phyloP scores from a whole-genome alignment of 1,140 invertebrate species.

The Hestina assimilis region DNA sequence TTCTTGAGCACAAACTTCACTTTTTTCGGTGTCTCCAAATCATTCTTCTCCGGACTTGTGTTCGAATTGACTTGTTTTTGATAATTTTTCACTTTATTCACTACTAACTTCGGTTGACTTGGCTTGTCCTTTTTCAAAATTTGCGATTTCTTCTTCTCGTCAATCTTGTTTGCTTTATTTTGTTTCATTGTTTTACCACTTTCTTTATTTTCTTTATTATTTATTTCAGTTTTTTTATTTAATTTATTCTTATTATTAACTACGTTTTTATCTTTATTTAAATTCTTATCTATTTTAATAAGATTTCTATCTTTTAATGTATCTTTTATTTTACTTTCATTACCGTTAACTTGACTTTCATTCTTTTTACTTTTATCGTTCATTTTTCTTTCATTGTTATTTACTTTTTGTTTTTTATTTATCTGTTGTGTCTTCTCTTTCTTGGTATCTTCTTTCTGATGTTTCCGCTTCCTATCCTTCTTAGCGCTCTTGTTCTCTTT shows the following conservation, averaged over 20 bases:
- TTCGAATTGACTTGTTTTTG: constrained; percentile 36
- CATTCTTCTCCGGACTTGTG: constrained; percentile 25
- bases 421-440: background rate
- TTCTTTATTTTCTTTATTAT: constrained; percentile 6
- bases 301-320: no score
- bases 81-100: constrained; percentile 53
- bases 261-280: constrained; percentile 13
- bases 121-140: constrained; percentile 21
- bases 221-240: constrained; percentile 14
- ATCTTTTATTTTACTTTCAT: constrained; percentile 3
- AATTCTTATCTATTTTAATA: constrained; percentile 13
- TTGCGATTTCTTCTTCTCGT: constrained; percentile 16
- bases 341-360: constrained; percentile 11
- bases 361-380: constrained; percentile 20
- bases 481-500: constrained; percentile 41
- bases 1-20: constrained; percentile 84
- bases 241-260: no score
- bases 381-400: constrained; percentile 18
- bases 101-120: constrained; percentile 35
- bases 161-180: constrained; percentile 4
- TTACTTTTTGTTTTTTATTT: constrained; percentile 29
- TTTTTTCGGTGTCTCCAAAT: constrained; percentile 53
- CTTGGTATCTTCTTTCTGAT: background rate
- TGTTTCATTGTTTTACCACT: constrained; percentile 15
- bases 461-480: constrained; percentile 26